A percentile compares a stretch with the other conserved stretches of the same genome.
These are phyloP conservation scores for Peromyscus melanophrys DNA, from an alignment of 2,797 vertebrate genomes.

Conservation along the genomic window DNA sequence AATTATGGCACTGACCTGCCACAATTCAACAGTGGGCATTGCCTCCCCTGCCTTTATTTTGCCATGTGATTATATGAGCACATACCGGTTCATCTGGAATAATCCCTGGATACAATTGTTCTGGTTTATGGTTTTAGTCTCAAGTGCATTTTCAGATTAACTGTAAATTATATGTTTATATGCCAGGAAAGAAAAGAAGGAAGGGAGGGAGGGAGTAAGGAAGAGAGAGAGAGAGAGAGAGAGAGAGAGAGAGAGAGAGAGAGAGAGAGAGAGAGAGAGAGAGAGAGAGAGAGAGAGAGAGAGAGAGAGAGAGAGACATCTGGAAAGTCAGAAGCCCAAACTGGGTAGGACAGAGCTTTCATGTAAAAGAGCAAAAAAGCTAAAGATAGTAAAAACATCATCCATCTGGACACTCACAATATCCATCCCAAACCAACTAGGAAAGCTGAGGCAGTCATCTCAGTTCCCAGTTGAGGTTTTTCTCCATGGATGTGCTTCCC, in stretches of 20 bases:
- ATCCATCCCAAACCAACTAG: too few species aligned
- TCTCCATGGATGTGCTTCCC: not conserved
- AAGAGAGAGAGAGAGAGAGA: too few species aligned
- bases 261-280: too few species aligned
- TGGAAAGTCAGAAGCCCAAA: not conserved
- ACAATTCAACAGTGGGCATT: not conserved
- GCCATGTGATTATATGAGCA: not conserved
- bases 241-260: too few species aligned
- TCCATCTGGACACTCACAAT: too few species aligned
- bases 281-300: too few species aligned
- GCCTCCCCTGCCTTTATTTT: not conserved
- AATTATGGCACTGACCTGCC: not conserved
- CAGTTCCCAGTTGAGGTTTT: not conserved
- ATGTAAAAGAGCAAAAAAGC: too few species aligned
- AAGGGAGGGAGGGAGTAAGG: too few species aligned
- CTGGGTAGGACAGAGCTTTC: not conserved
- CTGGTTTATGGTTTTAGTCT: not conserved
- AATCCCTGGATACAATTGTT: not conserved
- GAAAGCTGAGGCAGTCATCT: not conserved
- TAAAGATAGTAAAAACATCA: too few species aligned
- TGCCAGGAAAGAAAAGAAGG: too few species aligned
- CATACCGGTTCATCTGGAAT: not conserved
- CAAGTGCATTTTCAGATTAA: too few species aligned
- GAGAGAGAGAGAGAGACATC: rapidly evolving
- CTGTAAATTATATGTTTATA: too few species aligned